Conservation (phyloP, 1,140 invertebrate species). For the Tetramorium parvispinum region DNA sequence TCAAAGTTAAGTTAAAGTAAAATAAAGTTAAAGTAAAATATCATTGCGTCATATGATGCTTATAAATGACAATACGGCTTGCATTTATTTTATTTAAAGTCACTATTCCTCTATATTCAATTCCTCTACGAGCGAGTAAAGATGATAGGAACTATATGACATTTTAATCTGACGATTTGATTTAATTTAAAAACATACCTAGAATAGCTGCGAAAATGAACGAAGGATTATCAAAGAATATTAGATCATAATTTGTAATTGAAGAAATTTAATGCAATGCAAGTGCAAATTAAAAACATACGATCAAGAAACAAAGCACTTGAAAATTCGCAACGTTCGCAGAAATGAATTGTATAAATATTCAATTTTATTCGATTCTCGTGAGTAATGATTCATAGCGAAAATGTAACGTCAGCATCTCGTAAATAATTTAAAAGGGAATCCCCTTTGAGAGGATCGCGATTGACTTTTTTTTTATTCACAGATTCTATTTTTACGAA, state of each 20-base stretch:
- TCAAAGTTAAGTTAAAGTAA: not conserved
- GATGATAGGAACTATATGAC: constrained; percentile 17
- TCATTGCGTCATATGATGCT: not conserved
- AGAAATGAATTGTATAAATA: not conserved
- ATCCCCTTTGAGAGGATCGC: not conserved
- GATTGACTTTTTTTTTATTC: not conserved
- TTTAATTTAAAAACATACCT: not conserved
- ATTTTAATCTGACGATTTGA: not conserved
- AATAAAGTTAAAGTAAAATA: not conserved
- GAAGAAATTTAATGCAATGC: not conserved
- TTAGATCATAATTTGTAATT: not conserved
- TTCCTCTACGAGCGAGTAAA: constrained; percentile 32
- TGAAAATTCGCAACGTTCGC: not conserved
- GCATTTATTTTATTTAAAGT: constrained; percentile 1
- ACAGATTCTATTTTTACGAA: not conserved
- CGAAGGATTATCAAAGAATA: not conserved
- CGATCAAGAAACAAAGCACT: not conserved
- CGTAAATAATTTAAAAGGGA: not conserved
- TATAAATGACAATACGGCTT: not conserved
- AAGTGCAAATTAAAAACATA: not conserved
- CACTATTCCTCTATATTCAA: not conserved
- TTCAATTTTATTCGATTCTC: not conserved
- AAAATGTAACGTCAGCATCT: not conserved
- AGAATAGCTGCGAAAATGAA: not conserved
- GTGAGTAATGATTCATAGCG: not conserved